Evolutionary conservation across 1,140 invertebrate species (phyloP), one percentile per base, ranked within the genome.

Genomic region (Drosophila gunungcola): DNA sequence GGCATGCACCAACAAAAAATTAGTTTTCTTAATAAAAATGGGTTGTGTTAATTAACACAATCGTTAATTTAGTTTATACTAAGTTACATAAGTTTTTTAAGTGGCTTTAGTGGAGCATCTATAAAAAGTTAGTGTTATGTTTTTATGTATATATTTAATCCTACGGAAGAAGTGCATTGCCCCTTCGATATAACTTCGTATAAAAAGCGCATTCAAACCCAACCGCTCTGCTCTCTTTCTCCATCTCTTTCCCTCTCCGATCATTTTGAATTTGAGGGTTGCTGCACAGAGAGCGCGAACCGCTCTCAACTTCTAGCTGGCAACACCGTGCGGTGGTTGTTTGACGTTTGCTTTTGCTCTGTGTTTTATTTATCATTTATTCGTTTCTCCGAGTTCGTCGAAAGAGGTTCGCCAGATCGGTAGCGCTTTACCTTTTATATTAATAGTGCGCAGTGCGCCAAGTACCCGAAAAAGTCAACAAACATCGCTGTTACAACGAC

Each of bases 311-410:
- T 46, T 16, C 5, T 12, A 32, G 25, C 41, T 78, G 78, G 73
- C 78, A 72, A 79, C 81, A 45, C 45, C 60, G 53, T 16, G 21
- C 13, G 83, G 83, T 88, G 83, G 83, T 88, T 73, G 83, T 88
- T 88, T 88, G 84, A 88, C 83, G 27, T 89, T 88, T 69, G 45
- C 51, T 67, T 88, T 79, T 79, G 75, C 57, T 63, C 41, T 25
- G 63, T 41, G 51, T 56, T 38, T 69, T 68, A 70, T 68, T 80
- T 69, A 74, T 53, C 51, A 45, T 39, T 75, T 67, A 77, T 53
- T 77, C 74, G 53, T 54, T 48, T 56, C 39, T 52, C 32, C 9
- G 56, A 77, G 43, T 67, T 76, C 62, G 73, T 57, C 51, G 39
- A 55, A 46, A 53, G 25, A 63, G 56, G 70, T 73, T 41, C 42